phyloP scores from a whole-genome alignment of 2,888 invertebrate species.

The Archaeoteleia sp. region DNA sequence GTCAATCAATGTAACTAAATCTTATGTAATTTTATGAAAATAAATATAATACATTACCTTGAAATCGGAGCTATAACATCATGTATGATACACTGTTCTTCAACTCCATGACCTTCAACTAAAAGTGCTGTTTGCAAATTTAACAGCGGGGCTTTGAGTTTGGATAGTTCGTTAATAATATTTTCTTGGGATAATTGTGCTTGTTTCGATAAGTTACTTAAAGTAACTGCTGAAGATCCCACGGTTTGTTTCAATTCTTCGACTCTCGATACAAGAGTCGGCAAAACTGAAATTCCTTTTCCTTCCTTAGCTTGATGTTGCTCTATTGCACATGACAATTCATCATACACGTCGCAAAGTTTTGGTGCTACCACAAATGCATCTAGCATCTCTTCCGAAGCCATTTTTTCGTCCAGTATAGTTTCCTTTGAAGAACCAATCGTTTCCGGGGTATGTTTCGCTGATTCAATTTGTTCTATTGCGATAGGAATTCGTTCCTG shows the following conservation, averaged over 20 bases:
- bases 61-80: slow-evolving; percentile 62
- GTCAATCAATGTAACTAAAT: too few relatives aligned
- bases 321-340: slow-evolving; percentile 63
- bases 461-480: slow-evolving; percentile 39
- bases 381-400: slow-evolving; percentile 46
- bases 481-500: slow-evolving; percentile 59
- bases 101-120: slow-evolving; percentile 58
- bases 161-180: slow-evolving; percentile 58
- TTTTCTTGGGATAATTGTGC: slow-evolving; percentile 53
- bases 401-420: slow-evolving; percentile 24
- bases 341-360: slow-evolving; percentile 63
- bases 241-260: slow-evolving; percentile 62
- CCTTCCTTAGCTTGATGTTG: slow-evolving; percentile 47
- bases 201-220: slow-evolving; percentile 57
- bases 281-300: slow-evolving; percentile 21
- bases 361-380: slow-evolving; percentile 58
- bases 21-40: slow-evolving; percentile 5
- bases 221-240: slow-evolving; percentile 61
- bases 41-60: slow-evolving; percentile 38
- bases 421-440: slow-evolving; percentile 17
- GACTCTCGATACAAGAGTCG: slow-evolving; percentile 56
- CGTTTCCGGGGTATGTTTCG: slow-evolving; percentile 22
- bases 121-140: slow-evolving; percentile 63
- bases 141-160: slow-evolving; percentile 62
- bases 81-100: slow-evolving; percentile 60